Base-by-base conservation (phyloP, 2,113 vertebrate species). In the Pygoscelis adeliae region DNA sequence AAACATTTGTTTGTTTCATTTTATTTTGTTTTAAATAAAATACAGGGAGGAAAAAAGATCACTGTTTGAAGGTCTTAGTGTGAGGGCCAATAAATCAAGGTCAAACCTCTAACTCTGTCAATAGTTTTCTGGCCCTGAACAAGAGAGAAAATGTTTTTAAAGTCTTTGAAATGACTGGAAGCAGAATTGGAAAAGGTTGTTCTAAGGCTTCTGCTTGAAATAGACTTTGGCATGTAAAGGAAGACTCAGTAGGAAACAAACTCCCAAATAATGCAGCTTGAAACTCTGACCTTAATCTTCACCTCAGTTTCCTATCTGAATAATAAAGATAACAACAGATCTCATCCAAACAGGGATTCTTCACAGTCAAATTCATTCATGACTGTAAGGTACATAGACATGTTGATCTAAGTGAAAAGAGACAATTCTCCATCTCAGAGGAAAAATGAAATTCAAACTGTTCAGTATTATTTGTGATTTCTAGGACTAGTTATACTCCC, bases 21-120 rank as follows among this genome's bases (percentile, higher is more conserved):
- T 53, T 52, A 3, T 10, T 82, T 63, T 65, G 7, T 13, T 78
- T 29, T 32, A 50, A 90, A 76, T 32, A 83, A 71, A 62, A 63
- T 15, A 38, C 4, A 46, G 3, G 1, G 9, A 32, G 1, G 0
- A 25, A 32, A 63, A 86, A 63, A 20, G 4, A 5, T 18, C 55
- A 18, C 1, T 3, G 1, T 63, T 69, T 77, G 29, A 87, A 56
- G 0, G 14, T 53, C 12, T 66, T 62, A 40, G 5, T 22, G 27
- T 53, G 27, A 66, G 13, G 25, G 13, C 12, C 5, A 58, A 62
- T 27, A 66, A 66, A 34, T 70, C 16, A 66, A 10, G 9, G 15
- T 52, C 18, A 78, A 69, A 52, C 6, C 2, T 29, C 29, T 69
- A 84, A n/a, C 4, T 77, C 14, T 74, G 16, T 15, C 22, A 17